These are phyloP conservation scores for Acropora tenuis DNA, from an alignment of 64 coral and sea anemone species.

Conservation along the genomic window DNA sequence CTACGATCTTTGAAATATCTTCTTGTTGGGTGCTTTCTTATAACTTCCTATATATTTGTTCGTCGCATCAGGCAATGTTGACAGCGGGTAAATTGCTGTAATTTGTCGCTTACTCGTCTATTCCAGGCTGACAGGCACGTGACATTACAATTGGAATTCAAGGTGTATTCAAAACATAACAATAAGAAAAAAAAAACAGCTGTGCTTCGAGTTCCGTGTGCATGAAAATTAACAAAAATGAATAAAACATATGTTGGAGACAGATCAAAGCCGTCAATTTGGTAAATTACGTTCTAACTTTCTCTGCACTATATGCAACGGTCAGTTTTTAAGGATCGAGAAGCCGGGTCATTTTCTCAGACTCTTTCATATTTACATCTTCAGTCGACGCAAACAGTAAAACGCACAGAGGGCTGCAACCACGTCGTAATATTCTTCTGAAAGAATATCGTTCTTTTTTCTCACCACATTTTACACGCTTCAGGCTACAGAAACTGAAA, in stretches of 20 bases:
- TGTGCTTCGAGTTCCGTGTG: neutral
- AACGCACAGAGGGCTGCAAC: too few relatives aligned
- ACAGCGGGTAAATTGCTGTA: constrained; percentile 36
- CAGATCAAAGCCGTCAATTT: neutral
- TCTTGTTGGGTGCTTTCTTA: neutral
- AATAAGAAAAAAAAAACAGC: neutral
- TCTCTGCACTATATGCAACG: too few relatives aligned
- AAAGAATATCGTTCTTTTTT: too few relatives aligned
- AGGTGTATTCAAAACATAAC: neutral
- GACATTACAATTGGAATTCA: constrained; percentile 25
- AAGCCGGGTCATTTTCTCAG: too few relatives aligned
- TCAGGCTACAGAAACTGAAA: too few relatives aligned
- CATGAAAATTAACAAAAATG: neutral
- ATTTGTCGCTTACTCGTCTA: constrained; percentile 28
- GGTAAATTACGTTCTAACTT: too few relatives aligned
- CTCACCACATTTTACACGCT: too few relatives aligned
- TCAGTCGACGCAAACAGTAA: too few relatives aligned
- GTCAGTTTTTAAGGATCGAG: too few relatives aligned
- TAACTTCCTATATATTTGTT: neutral
- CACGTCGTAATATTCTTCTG: too few relatives aligned
- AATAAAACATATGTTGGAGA: too few relatives aligned
- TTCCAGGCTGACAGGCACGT: neutral
- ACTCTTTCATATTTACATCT: too few relatives aligned
- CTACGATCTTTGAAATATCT: neutral
- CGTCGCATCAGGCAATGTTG: neutral